Base-by-base conservation (phyloP, 2,113 vertebrate species). In the Seriola aureovittata region DNA sequence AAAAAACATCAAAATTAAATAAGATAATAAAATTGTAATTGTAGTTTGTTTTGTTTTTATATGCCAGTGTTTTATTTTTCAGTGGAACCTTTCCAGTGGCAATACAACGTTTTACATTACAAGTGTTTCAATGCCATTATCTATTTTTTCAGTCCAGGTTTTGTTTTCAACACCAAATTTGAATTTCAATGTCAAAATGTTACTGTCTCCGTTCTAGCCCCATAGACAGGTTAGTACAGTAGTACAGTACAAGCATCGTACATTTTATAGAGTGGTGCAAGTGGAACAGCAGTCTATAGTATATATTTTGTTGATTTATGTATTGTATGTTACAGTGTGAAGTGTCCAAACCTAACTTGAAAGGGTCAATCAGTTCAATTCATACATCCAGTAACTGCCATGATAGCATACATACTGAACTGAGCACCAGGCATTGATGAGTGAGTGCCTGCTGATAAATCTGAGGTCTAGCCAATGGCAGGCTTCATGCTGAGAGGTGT, bases 401-500 rank as follows among this genome's bases (percentile, higher is more conserved):
- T 6, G 16, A n/a, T 57, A 75, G 29, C 21, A 32, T 29, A 55
- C 1, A 36, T 44, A 44, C 2, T 55, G 46, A 63, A 62, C 5
- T 71, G 63, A 78, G 29, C 9, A 19, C 16, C 40, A 52, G 64
- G 75, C 78, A 88, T 66, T 71, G 12, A 79, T 4, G 34, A 75
- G 71, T 62, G 29, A 63, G 55, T 8, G 8, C 8, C 1, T 36
- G 13, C 36, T 64, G 72, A 84, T 57, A 48, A 77, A 89, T 38
- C 44, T 54, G 34, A 70, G 29, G 48, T 69, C n/a, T 1, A 57
- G 86, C 82, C 85, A 86, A 73, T 68, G 71, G 63, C 48, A 52
- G 25, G 48, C 38, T 11, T 62, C 91, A 74, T 65, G 80, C 87
- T 84, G 88, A 38, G 84, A 82, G 29, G 64, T 80, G 75, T 14